phyloP scores from a whole-genome alignment of 2,797 vertebrate genomes.

The Ammospiza maritima region DNA sequence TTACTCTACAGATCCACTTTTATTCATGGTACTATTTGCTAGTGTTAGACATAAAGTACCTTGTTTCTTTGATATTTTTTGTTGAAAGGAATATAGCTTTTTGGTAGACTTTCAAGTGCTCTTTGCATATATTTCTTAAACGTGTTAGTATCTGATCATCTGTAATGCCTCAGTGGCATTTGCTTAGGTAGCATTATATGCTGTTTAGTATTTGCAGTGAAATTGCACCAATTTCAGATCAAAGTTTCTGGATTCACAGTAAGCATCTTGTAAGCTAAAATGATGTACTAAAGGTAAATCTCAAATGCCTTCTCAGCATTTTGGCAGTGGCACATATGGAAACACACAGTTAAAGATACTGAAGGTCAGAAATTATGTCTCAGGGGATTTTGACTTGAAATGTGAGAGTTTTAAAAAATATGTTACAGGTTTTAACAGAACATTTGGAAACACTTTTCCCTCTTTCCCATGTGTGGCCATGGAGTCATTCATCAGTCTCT shows the following conservation, averaged over 20 bases:
- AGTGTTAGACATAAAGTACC: not conserved
- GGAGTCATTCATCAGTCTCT: conserved; percentile 15
- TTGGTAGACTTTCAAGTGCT: not conserved
- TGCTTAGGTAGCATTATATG: not conserved
- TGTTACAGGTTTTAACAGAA: not conserved
- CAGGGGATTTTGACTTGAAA: conserved; percentile 24
- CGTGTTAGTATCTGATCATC: not conserved
- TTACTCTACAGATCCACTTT: not conserved
- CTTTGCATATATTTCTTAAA: not conserved
- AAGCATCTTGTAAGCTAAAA: not conserved
- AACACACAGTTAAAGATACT: not conserved
- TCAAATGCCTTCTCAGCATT: conserved; percentile 6
- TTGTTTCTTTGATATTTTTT: not conserved
- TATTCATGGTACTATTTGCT: not conserved
- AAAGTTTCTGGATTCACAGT: not conserved
- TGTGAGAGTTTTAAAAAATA: not conserved
- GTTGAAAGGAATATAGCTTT: not conserved
- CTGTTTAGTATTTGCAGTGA: not conserved
- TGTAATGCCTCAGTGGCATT: not conserved
- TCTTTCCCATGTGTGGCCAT: not conserved
- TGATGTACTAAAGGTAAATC: not conserved
- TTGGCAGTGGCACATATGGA: not conserved
- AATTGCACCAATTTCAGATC: not conserved
- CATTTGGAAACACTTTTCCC: conserved; percentile 49
- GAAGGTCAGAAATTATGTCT: conserved; percentile 25